Evolutionary conservation across 2,113 vertebrate species (phyloP).

Genomic region (Octodon degus): DNA sequence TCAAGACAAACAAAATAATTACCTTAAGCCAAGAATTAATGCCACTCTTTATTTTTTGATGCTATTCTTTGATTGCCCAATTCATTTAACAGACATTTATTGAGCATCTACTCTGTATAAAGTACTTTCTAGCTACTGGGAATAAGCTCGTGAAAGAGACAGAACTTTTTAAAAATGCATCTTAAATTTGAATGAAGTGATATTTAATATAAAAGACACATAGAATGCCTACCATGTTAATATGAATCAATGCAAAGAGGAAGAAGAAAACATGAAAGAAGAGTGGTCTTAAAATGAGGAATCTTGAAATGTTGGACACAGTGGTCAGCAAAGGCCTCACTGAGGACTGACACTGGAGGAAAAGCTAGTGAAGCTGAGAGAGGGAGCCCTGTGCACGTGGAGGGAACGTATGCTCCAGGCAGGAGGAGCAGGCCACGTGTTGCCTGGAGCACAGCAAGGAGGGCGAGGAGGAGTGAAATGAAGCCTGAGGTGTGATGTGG

Average conservation of each 20-base stretch:
- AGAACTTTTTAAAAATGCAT: neutral
- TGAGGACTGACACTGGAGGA: neutral
- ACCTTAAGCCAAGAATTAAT: neutral
- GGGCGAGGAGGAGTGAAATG: neutral
- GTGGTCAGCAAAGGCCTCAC: neutral
- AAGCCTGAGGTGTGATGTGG: neutral
- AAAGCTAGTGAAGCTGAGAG: neutral
- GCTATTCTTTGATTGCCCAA: neutral
- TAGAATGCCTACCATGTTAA: neutral
- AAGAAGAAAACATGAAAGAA: neutral
- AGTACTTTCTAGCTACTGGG: neutral
- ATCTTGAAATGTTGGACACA: neutral
- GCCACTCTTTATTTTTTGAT: neutral
- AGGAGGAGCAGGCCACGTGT: neutral
- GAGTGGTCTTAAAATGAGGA: neutral
- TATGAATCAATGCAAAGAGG: neutral
- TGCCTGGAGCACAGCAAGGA: too few species aligned
- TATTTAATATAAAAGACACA: slow-evolving; percentile 4
- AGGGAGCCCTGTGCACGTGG: neutral
- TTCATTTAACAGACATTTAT: slow-evolving; percentile 6
- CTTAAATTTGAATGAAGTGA: neutral
- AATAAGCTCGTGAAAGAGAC: neutral
- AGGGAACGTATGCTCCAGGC: neutral
- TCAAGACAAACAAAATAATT: neutral
- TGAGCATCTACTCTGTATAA: neutral